Evolutionary conservation across 2,113 vertebrate genomes (phyloP).

Genomic region (Rhegmatorhina hoffmannsi): DNA sequence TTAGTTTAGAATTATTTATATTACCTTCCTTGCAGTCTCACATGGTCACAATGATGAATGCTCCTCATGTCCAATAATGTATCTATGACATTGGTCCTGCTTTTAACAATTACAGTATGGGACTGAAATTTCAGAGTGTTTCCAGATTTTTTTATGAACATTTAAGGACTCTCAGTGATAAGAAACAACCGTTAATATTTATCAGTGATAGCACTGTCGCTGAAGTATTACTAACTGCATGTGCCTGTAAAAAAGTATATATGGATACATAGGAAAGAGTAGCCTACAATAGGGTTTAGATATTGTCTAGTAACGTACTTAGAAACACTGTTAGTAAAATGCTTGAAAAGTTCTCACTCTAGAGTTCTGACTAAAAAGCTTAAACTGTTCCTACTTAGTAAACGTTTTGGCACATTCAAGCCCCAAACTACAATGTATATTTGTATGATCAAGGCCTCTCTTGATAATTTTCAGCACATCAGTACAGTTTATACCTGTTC

Average conservation of each 20-base stretch:
- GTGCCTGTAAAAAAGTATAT: neutral
- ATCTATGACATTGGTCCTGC: neutral
- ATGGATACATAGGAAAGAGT: neutral
- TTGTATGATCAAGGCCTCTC: neutral
- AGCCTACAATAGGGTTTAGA: neutral
- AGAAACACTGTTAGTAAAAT: neutral
- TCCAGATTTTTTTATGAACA: neutral
- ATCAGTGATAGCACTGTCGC: neutral
- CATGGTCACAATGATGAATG: neutral
- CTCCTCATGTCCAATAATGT: neutral
- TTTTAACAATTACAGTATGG: neutral
- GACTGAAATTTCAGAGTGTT: neutral
- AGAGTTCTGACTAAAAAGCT: neutral
- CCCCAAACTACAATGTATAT: neutral
- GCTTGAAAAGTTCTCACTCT: neutral
- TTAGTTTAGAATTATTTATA: neutral
- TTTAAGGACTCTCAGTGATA: neutral
- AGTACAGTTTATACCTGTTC: neutral
- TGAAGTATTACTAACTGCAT: neutral
- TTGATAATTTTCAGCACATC: neutral
- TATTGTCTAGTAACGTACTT: neutral
- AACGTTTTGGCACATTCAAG: neutral
- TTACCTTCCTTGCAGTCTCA: neutral
- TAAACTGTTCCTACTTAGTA: neutral
- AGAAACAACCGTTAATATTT: neutral